Evolutionary conservation across 2,888 invertebrate genomes (phyloP).

Genomic region (Piscicola geometra): DNA sequence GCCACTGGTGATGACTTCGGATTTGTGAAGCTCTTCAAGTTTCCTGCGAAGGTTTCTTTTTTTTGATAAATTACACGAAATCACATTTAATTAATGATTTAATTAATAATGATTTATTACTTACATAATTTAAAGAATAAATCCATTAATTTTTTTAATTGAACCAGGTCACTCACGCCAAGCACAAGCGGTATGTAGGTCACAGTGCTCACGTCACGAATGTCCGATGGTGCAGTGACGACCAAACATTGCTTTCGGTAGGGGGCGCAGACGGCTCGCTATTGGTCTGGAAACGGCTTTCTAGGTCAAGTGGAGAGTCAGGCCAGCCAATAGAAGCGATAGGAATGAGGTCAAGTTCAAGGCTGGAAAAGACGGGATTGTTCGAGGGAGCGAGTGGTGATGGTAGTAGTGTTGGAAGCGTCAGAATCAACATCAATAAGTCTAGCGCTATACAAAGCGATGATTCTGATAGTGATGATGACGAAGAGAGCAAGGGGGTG

Average conservation of each 20-base stretch:
- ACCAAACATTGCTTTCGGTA: conserved; percentile 52
- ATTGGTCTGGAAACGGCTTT: conserved; percentile 54
- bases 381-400: neutral
- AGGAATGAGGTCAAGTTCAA: neutral
- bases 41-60: conserved; percentile 55
- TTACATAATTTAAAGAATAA: neutral
- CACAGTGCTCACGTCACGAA: conserved; percentile 58
- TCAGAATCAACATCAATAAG: too few relatives aligned
- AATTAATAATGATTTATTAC: neutral
- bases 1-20: conserved; percentile 58
- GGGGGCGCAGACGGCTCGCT: conserved; percentile 57
- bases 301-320: too few relatives aligned
- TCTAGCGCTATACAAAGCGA: conserved; percentile 48
- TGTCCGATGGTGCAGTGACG: conserved; percentile 54
- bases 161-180: conserved; percentile 50
- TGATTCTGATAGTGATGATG: conserved; percentile 55
- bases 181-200: conserved; percentile 55
- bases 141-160: neutral
- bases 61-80: neutral
- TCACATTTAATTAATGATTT: neutral
- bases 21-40: conserved; percentile 57
- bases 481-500: conserved; percentile 49
- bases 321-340: neutral
- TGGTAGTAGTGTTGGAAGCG: neutral
- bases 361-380: neutral